Conservation (phyloP, 2,888 invertebrate genomes). For the Meta bourneti region DNA sequence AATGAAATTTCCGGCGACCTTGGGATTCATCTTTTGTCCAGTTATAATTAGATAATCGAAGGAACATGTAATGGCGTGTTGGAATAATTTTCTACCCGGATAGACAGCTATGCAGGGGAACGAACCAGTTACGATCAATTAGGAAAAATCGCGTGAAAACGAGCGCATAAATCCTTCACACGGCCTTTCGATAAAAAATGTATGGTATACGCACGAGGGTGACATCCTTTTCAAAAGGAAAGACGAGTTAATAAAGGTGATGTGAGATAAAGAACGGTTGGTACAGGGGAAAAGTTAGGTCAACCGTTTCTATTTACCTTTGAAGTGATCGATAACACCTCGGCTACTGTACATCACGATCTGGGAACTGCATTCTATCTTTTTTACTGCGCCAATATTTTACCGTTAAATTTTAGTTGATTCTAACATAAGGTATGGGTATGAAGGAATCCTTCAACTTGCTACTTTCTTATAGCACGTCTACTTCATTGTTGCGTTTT, state of each 20-base stretch:
- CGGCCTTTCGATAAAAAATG: background rate
- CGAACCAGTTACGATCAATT: background rate
- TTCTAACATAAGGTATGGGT: too few species aligned
- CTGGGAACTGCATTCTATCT: too few species aligned
- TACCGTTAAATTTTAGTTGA: too few species aligned
- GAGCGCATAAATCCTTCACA: background rate
- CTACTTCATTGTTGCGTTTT: too few species aligned
- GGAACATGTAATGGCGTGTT: background rate
- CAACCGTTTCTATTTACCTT: conserved; percentile 13
- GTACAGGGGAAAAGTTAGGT: background rate
- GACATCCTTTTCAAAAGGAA: background rate
- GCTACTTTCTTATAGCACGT: too few species aligned
- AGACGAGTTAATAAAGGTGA: background rate
- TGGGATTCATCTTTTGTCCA: background rate
- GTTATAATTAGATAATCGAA: background rate
- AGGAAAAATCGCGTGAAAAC: background rate
- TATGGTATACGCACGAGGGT: background rate
- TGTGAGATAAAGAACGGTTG: background rate
- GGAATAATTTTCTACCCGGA: background rate
- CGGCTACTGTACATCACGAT: background rate
- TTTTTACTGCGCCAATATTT: too few species aligned
- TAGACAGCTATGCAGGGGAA: background rate
- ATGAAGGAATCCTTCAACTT: too few species aligned
- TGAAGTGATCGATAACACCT: conserved; percentile 8
- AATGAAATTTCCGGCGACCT: background rate